phyloP scores from a whole-genome alignment of 2,888 invertebrate species.

The Andricus quercusramuli region DNA sequence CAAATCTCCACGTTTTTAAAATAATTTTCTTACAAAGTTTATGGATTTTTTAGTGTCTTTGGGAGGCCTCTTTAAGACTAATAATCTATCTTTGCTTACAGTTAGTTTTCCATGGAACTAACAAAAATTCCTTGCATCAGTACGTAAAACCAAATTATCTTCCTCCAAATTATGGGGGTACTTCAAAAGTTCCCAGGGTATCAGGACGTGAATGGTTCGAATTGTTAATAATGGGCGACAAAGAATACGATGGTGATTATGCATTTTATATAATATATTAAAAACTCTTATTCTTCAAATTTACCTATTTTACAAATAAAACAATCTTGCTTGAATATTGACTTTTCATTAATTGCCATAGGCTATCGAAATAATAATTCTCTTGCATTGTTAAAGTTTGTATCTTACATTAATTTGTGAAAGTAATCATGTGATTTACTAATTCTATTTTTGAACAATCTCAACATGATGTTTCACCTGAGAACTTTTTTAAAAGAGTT shows the following conservation, averaged over 20 bases:
- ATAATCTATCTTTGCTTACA: conserved; percentile 56
- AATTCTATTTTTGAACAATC: too few relatives aligned
- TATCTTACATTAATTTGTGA: too few relatives aligned
- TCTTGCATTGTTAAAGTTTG: too few relatives aligned
- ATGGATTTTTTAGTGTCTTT: too few relatives aligned
- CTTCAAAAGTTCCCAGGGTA: conserved; percentile 84
- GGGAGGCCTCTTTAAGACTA: neutral
- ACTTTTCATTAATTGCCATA: too few relatives aligned
- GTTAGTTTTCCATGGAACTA: conserved; percentile 89
- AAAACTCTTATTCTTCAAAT: neutral
- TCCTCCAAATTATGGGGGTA: conserved; percentile 87
- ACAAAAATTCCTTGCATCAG: conserved; percentile 86
- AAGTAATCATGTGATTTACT: too few relatives aligned
- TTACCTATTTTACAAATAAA: neutral
- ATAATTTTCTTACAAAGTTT: too few relatives aligned
- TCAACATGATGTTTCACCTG: too few relatives aligned
- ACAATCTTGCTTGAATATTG: neutral
- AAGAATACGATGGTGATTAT: conserved; percentile 85
- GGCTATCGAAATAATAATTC: too few relatives aligned
- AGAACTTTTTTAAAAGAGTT: too few relatives aligned
- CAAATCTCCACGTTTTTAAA: too few relatives aligned
- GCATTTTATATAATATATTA: neutral
- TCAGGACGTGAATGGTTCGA: conserved; percentile 87
- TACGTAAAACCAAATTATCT: conserved; percentile 86
- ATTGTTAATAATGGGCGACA: conserved; percentile 85